Base-by-base conservation (phyloP, 2,113 vertebrate species). In the Caracal caracal region DNA sequence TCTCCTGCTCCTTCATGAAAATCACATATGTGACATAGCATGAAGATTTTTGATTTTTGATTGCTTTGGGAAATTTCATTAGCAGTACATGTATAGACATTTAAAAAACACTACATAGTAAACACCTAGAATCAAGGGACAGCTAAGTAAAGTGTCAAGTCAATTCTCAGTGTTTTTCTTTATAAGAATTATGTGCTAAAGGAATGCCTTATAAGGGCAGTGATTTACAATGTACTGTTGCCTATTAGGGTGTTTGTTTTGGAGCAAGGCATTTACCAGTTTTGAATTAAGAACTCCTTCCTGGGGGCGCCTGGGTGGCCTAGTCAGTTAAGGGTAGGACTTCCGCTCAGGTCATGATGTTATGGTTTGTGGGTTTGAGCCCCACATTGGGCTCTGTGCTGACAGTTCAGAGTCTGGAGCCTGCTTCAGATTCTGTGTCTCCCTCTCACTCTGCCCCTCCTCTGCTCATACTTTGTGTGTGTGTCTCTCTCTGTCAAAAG, bases 41-140 rank as follows among this genome's bases (percentile, higher is more conserved):
- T 92, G 59, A 83, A 61, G 1, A 63, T 78, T 87, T 89, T 93
- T 70, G 7, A 47, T 88, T 96, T 97, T 93, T 78, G 47, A 88
- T 98, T 22, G 75, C 83, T 96, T 97, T 93, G 93, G 53, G 96
- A 26, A 81, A 94, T 97, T 96, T 98, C 51, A 94, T 97, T 98
- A 91, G 79, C 35, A 90, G 89, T 66, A 84, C 78, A 49, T 30
- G 97, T 93, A 96, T 30, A 94, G 79, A 61, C 33, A 80, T 89
- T 94, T 22, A 43, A 93, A 88, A 92, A 88, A 87, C 17, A 15
- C 22, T 73, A 26, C 6, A 6, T 51, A 95, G 40, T 80, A 97
- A 92, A 96, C 83, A 91, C 19, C 93, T 85, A 63, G 63, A 97
- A 96, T 49, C 97, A 40, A 35, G 43, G 35, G 80, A 51, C 90